These are phyloP conservation scores for Platysternon megacephalum DNA, from an alignment of 2,113 vertebrate genomes.

Conservation along the genomic window DNA sequence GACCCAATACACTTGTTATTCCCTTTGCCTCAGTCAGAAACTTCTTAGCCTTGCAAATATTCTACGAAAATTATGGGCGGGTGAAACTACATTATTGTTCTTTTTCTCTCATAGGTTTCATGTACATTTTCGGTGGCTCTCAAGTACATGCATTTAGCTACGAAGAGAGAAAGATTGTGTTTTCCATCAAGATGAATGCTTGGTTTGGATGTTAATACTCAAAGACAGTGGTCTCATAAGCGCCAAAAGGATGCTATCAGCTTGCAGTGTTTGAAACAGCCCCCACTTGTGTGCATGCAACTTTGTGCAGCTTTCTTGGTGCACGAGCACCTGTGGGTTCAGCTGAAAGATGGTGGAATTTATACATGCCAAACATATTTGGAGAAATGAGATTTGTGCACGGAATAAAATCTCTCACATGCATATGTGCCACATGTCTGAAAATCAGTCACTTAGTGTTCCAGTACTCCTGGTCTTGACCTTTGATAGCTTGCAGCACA, in stretches of 20 bases:
- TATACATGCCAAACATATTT: background rate
- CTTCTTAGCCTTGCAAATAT: background rate
- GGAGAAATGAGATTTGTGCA: background rate
- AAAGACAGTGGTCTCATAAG: background rate
- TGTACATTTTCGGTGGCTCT: conserved; percentile 58
- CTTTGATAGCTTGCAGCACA: background rate
- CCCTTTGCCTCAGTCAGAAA: background rate
- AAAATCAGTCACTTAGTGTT: background rate
- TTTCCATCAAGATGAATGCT: conserved; percentile 54
- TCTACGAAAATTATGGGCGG: background rate
- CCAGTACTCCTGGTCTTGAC: background rate
- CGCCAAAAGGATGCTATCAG: background rate
- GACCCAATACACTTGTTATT: background rate
- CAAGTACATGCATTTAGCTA: conserved; percentile 59
- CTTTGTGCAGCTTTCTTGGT: background rate
- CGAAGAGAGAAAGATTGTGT: conserved; percentile 30
- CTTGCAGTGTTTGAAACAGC: background rate
- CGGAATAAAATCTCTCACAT: background rate
- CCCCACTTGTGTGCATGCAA: rapidly evolving
- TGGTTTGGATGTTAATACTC: conserved; percentile 57
- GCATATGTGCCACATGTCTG: background rate
- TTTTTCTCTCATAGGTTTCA: conserved; percentile 39
- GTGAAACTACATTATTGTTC: background rate
- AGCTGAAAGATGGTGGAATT: background rate
- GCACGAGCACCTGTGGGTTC: background rate